These are phyloP conservation scores for Cygnus buccinator DNA, from an alignment of 2,113 vertebrate genomes.

Conservation along the genomic window DNA sequence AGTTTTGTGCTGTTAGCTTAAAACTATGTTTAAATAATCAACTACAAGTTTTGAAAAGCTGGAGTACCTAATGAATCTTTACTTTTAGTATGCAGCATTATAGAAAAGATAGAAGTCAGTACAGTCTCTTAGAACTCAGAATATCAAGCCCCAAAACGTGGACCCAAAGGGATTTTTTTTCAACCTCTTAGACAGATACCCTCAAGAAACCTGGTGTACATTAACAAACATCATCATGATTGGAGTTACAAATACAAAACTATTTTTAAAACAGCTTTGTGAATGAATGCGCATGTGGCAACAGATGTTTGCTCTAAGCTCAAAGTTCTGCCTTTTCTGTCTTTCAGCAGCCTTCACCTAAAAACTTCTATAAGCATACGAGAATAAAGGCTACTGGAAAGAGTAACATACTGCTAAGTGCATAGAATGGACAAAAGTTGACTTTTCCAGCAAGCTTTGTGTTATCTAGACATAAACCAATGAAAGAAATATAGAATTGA, in stretches of 20 bases:
- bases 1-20: not conserved
- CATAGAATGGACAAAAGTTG: not conserved
- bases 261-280: not conserved
- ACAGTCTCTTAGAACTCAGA: not conserved
- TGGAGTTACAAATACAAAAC: not conserved
- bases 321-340: not conserved
- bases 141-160: not conserved
- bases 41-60: not conserved
- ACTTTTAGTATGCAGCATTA: not conserved
- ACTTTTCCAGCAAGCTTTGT: not conserved
- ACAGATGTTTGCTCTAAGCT: not conserved
- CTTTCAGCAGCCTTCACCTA: not conserved
- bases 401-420: not conserved
- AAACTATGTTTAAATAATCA: not conserved
- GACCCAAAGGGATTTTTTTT: not conserved
- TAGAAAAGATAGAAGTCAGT: not conserved
- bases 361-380: not conserved
- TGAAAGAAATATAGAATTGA: not conserved
- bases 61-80: not conserved
- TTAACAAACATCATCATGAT: not conserved
- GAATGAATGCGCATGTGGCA: accelerated
- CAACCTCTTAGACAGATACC: not conserved
- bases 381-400: not conserved
- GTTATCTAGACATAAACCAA: not conserved
- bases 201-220: not conserved